Percentiles rank a stretch among this genome's conserved stretches.
phyloP scores from a whole-genome alignment of 2,113 vertebrate species.

The Lepisosteus oculatus region DNA sequence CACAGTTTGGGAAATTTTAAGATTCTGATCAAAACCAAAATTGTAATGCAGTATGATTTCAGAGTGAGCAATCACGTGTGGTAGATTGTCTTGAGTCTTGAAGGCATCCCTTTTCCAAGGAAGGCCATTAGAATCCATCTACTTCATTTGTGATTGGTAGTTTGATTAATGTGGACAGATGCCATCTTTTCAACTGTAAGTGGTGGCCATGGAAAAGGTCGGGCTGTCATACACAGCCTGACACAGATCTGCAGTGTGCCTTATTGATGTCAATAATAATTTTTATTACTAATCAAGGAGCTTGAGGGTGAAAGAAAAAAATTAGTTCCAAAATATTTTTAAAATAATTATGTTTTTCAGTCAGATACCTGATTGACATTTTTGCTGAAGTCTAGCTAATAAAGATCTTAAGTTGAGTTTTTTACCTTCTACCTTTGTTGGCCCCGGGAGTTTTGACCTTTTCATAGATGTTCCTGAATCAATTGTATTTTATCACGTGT shows the following conservation, averaged over 20 bases:
- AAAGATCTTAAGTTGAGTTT: too few species aligned
- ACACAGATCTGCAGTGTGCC: not conserved
- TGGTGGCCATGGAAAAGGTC: constrained; percentile 27
- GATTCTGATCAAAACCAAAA: too few species aligned
- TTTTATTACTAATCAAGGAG: constrained; percentile 4
- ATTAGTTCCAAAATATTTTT: not conserved
- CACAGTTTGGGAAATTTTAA: too few species aligned
- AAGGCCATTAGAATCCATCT: constrained; percentile 36
- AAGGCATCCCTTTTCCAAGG: constrained; percentile 16
- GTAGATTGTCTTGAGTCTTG: constrained; percentile 18
- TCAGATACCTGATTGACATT: too few species aligned
- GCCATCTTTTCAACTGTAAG: constrained; percentile 21
- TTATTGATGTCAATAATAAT: constrained; percentile 7
- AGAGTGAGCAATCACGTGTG: constrained; percentile 11
- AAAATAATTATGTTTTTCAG: not conserved
- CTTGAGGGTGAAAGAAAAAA: not conserved
- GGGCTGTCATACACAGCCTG: constrained; percentile 12
- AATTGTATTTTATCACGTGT: too few species aligned
- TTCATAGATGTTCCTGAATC: too few species aligned
- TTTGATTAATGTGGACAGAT: constrained; percentile 38
- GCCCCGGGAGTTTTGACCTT: too few species aligned
- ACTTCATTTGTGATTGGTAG: constrained; percentile 43
- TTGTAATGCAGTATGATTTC: not conserved
- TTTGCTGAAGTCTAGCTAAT: too few species aligned
- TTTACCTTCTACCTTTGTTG: too few species aligned